These are phyloP conservation scores for Ibidorhyncha struthersii DNA, from an alignment of 2,113 vertebrate species.

Conservation along the genomic window DNA sequence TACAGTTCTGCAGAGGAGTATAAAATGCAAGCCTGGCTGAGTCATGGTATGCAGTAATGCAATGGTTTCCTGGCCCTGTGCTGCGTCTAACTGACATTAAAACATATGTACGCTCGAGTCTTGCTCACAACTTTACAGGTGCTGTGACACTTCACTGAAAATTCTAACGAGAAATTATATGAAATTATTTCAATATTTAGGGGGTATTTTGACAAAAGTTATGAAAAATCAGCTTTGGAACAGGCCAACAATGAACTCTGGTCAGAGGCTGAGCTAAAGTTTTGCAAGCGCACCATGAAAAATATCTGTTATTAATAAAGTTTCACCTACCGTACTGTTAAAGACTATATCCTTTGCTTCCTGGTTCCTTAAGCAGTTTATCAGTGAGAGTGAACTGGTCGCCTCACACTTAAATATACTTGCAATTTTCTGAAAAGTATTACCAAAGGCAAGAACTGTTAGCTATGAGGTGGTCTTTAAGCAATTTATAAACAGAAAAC, in stretches of 20 bases:
- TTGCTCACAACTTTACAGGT: not conserved
- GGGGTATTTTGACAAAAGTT: not conserved
- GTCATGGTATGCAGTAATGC: not conserved
- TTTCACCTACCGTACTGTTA: not conserved
- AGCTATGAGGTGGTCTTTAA: not conserved
- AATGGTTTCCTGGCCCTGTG: not conserved
- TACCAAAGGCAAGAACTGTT: not conserved
- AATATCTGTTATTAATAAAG: not conserved
- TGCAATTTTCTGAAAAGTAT: constrained; percentile 24
- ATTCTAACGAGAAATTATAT: not conserved
- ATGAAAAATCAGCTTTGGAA: not conserved
- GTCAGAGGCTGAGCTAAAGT: not conserved
- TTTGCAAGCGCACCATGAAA: not conserved
- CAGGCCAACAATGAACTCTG: not conserved
- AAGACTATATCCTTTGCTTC: not conserved
- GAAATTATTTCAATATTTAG: not conserved
- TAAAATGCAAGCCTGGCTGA: not conserved
- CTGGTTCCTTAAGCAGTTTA: constrained; percentile 22
- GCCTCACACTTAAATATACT: not conserved
- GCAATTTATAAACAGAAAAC: not conserved
- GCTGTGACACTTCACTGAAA: not conserved
- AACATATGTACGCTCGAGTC: not conserved
- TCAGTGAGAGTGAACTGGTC: not conserved
- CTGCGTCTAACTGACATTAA: not conserved
- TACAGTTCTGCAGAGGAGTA: not conserved